phyloP scores from a whole-genome alignment of 2,888 invertebrate species.

The Mystacides longicornis region DNA sequence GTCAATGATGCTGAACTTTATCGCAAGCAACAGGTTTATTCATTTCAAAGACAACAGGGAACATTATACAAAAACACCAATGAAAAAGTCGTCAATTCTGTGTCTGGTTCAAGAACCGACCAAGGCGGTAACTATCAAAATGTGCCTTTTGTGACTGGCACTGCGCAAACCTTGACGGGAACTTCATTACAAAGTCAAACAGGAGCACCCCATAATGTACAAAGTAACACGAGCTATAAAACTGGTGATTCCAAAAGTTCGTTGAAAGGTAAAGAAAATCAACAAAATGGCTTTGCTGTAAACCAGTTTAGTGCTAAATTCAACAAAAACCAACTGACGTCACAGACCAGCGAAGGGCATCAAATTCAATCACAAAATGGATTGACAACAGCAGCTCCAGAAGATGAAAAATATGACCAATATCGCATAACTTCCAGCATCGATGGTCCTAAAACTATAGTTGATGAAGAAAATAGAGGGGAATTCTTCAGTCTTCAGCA shows the following conservation, averaged over 20 bases:
- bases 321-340: constrained; percentile 3
- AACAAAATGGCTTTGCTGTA: background rate
- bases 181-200: constrained; percentile 5
- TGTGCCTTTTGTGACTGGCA: background rate
- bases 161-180: background rate
- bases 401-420: constrained; percentile 12
- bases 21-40: background rate
- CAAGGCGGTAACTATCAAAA: background rate
- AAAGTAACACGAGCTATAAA: background rate
- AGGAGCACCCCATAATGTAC: too few relatives aligned
- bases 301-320: constrained; percentile 19
- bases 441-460: constrained; percentile 4
- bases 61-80: constrained; percentile 7
- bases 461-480: constrained; percentile 20
- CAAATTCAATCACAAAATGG: background rate
- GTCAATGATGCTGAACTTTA: constrained; percentile 7
- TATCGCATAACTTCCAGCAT: constrained; percentile 12
- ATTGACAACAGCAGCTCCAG: background rate
- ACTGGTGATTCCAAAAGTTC: background rate
- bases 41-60: background rate
- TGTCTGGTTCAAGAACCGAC: background rate
- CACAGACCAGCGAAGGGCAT: background rate
- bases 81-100: background rate
- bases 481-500: constrained; percentile 21
- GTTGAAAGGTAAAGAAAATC: background rate